phyloP scores from a whole-genome alignment of 1,140 invertebrate genomes.

The Microplitis demolitor region DNA sequence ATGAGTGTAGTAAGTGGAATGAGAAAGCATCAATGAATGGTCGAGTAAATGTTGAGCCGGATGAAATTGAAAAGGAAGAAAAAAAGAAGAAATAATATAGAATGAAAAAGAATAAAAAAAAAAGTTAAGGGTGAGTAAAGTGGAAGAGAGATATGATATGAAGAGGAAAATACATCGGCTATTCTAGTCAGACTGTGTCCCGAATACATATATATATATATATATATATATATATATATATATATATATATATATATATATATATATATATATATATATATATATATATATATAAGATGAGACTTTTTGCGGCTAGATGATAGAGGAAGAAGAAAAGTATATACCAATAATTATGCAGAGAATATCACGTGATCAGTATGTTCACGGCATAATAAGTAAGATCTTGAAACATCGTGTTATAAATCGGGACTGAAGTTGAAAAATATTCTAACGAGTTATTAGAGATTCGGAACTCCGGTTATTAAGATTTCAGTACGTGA shows the following conservation, averaged over 20 bases:
- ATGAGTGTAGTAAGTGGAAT: no score
- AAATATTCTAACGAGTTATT: neutral
- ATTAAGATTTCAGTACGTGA: no score
- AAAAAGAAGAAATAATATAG: neutral
- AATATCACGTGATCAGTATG: constrained; percentile 17
- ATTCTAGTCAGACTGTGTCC: neutral
- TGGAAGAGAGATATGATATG: neutral
- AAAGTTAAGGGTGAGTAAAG: neutral
- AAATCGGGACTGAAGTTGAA: no score
- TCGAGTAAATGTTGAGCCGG: no score
- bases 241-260: no score
- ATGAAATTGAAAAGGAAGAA: neutral
- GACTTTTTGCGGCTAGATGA: no score
- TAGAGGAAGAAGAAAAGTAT: neutral
- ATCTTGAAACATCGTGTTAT: neutral
- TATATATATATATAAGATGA: no score
- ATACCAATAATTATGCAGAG: constrained; percentile 25
- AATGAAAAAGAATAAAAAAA: neutral
- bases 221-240: neutral
- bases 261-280: constrained; percentile 4
- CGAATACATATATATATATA: neutral
- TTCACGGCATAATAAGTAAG: constrained; percentile 17
- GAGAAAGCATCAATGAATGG: no score
- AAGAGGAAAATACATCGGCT: neutral
- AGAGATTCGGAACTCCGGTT: no score